phyloP scores from a whole-genome alignment of 2,888 invertebrate species.

The Linnaemya vulpina region DNA sequence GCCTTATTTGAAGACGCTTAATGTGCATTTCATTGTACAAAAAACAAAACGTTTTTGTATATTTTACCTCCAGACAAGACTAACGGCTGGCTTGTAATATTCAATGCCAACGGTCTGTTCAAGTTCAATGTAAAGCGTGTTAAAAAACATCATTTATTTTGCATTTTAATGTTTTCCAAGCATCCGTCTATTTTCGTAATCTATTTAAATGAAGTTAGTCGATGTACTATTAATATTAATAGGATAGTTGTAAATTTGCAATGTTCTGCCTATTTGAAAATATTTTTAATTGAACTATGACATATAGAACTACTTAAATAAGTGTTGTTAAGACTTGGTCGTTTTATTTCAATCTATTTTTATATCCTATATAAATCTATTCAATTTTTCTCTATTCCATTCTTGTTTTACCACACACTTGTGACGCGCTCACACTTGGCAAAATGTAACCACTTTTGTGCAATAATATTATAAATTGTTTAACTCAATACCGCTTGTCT shows the following conservation, averaged over 20 bases:
- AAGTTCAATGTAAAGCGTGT: conserved; percentile 41
- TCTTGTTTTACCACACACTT: no score
- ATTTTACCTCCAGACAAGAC: background rate
- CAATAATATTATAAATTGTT: no score
- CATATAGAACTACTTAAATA: no score
- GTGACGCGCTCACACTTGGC: no score
- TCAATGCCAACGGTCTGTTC: conserved; percentile 5
- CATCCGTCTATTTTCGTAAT: background rate
- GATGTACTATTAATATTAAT: conserved; percentile 15
- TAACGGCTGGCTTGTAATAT: conserved; percentile 11
- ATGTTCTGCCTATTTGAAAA: background rate
- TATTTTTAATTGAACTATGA: no score
- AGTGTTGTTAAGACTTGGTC: no score
- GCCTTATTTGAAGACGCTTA: background rate
- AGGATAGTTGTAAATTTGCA: background rate
- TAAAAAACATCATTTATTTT: conserved; percentile 21
- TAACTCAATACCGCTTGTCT: no score
- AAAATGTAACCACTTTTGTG: no score
- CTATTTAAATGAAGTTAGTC: background rate
- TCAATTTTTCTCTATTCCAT: no score
- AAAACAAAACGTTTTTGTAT: background rate
- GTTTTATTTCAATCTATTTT: no score
- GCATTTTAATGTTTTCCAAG: background rate
- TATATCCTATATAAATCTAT: no score
- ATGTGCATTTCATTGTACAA: conserved; percentile 7